Evolutionary conservation across 2,113 vertebrate genomes (phyloP), one percentile per base, ranked within the genome.

Genomic region (Catharus bicknelli): DNA sequence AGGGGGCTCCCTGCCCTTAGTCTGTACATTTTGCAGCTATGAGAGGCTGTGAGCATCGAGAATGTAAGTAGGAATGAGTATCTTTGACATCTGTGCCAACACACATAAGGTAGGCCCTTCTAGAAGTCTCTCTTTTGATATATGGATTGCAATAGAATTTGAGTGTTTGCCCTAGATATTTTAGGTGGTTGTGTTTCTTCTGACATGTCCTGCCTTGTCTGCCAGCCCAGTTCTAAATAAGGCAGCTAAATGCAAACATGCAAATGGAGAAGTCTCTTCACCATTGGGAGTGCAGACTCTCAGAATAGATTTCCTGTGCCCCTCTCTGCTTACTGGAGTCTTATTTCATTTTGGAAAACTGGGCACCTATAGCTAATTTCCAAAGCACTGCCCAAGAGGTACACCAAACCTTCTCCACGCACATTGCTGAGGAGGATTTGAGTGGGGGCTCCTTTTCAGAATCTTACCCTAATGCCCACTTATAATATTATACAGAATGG

Each of bases 301-400:
- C 78, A 94, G 50, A 95, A 96, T 90, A 85, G 78, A 93, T 92
- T 96, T 85, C 68, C 79, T 13, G 3, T 83, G 73, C 62, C 69
- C 84, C 77, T 87, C 90, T 93, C 82, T 3, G 0, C 68, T 96
- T 94, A 90, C 86, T 15, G 70, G 96, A 90, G 57, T 94, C 94
- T 51, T 54, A 82, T 95, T 97, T 96, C 89, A 73, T 55, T 94
- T 94, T 55, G 83, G 87, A 96, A 95, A 95, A 91, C 50, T 70
- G 76, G 88, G 67, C 47, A 92, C 54, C 73, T 90, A 67, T 47
- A 68, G 74, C 69, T 95, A 30, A 81, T 93, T 97, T 96, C 93
- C 86, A 91, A 96, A 93, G 68, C 55, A 25, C 50, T 83, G 62
- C 62, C 82, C 53, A 66, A 34, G 17, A 40, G 30, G 29, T 29